Base-by-base conservation (phyloP, 2,797 vertebrate genomes). In the Enteromius anoplus region DNA sequence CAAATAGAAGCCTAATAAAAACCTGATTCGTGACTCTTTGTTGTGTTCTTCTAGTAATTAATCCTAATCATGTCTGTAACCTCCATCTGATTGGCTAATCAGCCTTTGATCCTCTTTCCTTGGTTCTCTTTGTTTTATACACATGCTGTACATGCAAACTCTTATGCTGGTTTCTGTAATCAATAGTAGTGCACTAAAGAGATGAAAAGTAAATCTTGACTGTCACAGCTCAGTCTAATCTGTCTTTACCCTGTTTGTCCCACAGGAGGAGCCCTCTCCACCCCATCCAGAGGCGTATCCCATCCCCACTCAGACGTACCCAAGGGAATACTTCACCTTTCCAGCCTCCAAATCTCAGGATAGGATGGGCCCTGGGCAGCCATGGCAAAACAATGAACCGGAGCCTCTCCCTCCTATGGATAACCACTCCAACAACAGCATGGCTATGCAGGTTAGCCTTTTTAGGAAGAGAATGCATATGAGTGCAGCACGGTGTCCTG, bases 251-350 rank as follows among this genome's bases (percentile, higher is more conserved):
- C 0, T 29, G 0, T 78, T 86, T 81, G 64, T 53, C 34, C 71
- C 26, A 78, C 88, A 99, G 98, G 97, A 99, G 40, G 95, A 97
- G 90, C 92, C 92, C 15, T 94, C 95, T 7, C 96, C 97, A 7
- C 93, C 96, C 2, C 93, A 88, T 84, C 96, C 97, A 1, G 98
- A 99, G 90, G 98, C 97, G 58, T 99, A 98, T 89, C 98, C 98
- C 81, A 98, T 99, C 90, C 98, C 98, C 81, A 99, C 98, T 29
- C 97, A 99, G 92, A 98, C 98, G 0, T 99, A 98, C 87, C 93
- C 96, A 84, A 95, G 97, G 82, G 98, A 99, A 60, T 99, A 99
- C 93, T 99, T 99, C 93, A 99, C 98, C 70, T 97, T 99, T 90
- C 98, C 98, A 1, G 96, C 96, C 73, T 96, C 97, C 3, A 98